Evolutionary conservation across 2,797 vertebrate species (phyloP).

Genomic region (Microcaecilia unicolor): DNA sequence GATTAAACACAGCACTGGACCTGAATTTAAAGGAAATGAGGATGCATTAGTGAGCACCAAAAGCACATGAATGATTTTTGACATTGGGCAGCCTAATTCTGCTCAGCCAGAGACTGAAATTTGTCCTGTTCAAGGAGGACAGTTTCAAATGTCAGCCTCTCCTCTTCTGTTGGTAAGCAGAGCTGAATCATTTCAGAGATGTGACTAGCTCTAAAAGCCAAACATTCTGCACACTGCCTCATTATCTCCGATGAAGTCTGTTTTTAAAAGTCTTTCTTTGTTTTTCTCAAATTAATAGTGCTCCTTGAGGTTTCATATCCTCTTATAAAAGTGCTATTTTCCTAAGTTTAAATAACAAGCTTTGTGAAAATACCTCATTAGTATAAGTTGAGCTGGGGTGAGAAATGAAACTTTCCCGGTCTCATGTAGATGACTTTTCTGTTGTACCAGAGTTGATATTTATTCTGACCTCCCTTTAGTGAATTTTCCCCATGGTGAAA

Average conservation of each 20-base stretch:
- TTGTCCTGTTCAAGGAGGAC: neutral
- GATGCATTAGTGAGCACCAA: neutral
- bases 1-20: neutral
- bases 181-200: neutral
- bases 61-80: neutral
- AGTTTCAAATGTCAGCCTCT: neutral
- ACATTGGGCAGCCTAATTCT: neutral
- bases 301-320: too few species aligned
- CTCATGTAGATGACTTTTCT: neutral
- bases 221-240: too few species aligned
- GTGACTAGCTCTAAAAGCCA: too few species aligned
- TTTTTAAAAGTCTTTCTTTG: too few species aligned
- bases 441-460: slow-evolving; percentile 4
- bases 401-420: slow-evolving; percentile 12
- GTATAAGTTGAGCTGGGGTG: neutral
- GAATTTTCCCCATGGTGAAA: slow-evolving; percentile 22
- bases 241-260: too few species aligned
- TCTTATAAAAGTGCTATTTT: neutral
- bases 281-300: neutral
- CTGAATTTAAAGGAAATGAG: neutral
- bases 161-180: neutral
- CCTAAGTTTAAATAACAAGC: slow-evolving; percentile 10
- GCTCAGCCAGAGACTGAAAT: neutral
- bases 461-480: neutral
- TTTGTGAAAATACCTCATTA: neutral